Conservation (phyloP, 1,140 invertebrate species). For the Ephestia elutella region DNA sequence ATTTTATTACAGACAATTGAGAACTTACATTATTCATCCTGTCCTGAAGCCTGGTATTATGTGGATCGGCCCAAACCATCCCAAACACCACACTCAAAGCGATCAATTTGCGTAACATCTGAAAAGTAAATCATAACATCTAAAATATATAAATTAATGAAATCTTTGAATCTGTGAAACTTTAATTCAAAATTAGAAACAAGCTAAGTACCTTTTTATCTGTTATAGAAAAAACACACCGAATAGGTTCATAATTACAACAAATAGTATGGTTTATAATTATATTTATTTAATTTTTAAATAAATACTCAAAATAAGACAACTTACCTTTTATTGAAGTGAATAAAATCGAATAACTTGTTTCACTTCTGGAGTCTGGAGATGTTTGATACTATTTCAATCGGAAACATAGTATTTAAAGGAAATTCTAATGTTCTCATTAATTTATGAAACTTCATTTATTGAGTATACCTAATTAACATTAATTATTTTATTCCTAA, state of each 20-base stretch:
- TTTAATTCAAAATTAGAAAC: neutral
- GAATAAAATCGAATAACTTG: too few species aligned
- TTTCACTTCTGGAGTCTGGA: neutral
- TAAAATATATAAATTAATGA: too few species aligned
- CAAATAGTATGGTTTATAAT: neutral
- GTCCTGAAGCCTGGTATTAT: neutral
- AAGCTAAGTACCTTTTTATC: too few species aligned
- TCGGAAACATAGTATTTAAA: neutral
- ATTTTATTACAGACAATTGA: neutral
- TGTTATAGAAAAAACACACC: too few species aligned
- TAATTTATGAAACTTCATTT: neutral
- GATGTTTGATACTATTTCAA: neutral
- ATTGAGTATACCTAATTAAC: too few species aligned
- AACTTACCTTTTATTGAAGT: too few species aligned
- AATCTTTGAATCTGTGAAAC: too few species aligned
- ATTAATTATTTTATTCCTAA: too few species aligned
- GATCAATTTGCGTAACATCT: constrained; percentile 20
- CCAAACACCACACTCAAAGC: constrained; percentile 12
- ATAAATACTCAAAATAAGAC: too few species aligned
- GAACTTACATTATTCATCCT: constrained; percentile 13
- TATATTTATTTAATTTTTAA: too few species aligned
- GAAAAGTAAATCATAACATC: constrained; percentile 11
- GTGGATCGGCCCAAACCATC: constrained; percentile 12
- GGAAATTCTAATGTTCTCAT: neutral
- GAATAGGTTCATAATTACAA: too few species aligned